phyloP scores from a whole-genome alignment of 1,140 invertebrate species.

The Cardiocondyla obscurior region DNA sequence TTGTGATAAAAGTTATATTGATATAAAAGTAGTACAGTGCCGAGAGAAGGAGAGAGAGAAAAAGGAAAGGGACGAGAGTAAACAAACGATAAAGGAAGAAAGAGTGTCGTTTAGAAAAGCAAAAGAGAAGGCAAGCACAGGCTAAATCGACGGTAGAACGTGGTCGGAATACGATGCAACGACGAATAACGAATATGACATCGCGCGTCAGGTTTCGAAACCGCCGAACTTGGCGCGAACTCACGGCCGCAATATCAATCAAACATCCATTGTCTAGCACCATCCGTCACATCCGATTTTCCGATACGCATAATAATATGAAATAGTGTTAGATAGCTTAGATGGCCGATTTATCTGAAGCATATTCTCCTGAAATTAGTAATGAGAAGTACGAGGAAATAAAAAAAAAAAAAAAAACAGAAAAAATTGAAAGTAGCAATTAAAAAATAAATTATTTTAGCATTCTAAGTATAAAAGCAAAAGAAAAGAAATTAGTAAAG shows the following conservation, averaged over 20 bases:
- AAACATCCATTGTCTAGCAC: constrained; percentile 36
- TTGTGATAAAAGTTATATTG: not conserved
- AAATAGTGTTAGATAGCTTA: not conserved
- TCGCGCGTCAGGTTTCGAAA: constrained; percentile 17
- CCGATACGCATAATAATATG: constrained; percentile 11
- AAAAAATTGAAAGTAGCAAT: not conserved
- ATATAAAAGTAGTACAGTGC: not conserved
- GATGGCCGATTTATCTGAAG: not conserved
- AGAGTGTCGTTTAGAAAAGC: not conserved
- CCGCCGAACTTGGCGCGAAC: constrained; percentile 17
- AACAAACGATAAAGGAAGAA: not conserved
- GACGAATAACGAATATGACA: constrained; percentile 30
- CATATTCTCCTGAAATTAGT: not conserved
- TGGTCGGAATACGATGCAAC: constrained; percentile 45
- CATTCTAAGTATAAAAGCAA: not conserved
- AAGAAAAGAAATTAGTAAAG: not conserved
- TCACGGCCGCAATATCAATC: constrained; percentile 66
- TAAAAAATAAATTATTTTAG: not conserved
- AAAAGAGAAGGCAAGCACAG: not conserved
- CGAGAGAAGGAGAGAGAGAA: not conserved
- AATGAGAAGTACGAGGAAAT: not conserved
- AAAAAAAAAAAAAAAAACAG: not conserved
- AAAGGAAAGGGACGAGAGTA: not conserved
- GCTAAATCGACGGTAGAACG: constrained; percentile 13
- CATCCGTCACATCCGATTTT: constrained; percentile 19